These are phyloP conservation scores for Leucoma salicis DNA, from an alignment of 2,888 invertebrate species.

Conservation along the genomic window DNA sequence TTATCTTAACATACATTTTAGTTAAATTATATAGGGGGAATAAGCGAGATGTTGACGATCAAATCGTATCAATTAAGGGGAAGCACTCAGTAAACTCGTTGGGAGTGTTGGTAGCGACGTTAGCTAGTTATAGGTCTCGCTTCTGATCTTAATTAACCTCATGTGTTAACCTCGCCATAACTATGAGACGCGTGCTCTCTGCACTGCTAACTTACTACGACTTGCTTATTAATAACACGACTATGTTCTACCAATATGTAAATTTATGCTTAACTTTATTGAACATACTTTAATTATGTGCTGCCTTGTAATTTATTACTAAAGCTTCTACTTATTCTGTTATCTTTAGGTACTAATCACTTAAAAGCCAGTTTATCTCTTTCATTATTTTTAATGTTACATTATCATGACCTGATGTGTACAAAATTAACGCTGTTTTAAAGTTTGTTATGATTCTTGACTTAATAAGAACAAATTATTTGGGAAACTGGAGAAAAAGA, in stretches of 20 bases:
- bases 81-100: conserved; percentile 59
- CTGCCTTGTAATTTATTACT: conserved; percentile 43
- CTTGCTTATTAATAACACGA: conserved; percentile 63
- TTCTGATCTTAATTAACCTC: conserved; percentile 79
- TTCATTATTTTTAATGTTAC: too few species aligned
- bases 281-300: conserved; percentile 59
- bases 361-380: too few species aligned
- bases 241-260: conserved; percentile 58
- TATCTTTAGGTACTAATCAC: too few species aligned
- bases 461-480: too few species aligned
- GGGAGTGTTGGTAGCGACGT: conserved; percentile 55
- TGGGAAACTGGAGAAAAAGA: too few species aligned
- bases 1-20: conserved; percentile 50
- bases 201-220: conserved; percentile 52
- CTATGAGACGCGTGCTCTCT: conserved; percentile 58
- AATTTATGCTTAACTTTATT: conserved; percentile 69
- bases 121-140: conserved; percentile 70
- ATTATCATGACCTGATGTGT: too few species aligned
- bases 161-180: conserved; percentile 73
- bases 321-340: conserved; percentile 38
- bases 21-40: conserved; percentile 55
- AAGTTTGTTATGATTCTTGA: too few species aligned
- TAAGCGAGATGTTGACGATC: conserved; percentile 63
- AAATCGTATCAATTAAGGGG: conserved; percentile 76
- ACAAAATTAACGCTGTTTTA: too few species aligned